Evolutionary conservation across 2,113 vertebrate species (phyloP), one percentile per base, ranked within the genome.

Genomic region (Labrus mixtus): DNA sequence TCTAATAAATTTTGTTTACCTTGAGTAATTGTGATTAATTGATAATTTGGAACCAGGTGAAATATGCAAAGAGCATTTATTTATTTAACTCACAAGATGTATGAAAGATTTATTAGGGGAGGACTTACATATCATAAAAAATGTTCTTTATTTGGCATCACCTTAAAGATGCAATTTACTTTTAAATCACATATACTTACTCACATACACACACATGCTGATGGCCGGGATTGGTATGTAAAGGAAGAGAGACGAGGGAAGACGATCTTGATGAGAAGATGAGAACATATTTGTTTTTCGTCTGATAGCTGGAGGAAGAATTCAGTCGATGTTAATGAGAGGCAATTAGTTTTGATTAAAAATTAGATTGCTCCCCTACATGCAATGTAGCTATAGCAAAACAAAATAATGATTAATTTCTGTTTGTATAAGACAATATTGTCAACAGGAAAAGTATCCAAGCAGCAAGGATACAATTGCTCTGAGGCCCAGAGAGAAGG

Each of bases 331-430:
- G 87, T 85, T 91, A 92, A 92, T 90, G 84, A 89, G 89, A 85
- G 70, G 79, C 89, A 92, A 93, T 93, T 92, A 91, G 84, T 87
- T 91, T 92, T 89, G 81, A 92, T 93, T 86, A 89, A 92, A 92
- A 91, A 87, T 77, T 4, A 79, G 87, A 89, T 90, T 84, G 80
- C 81, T 78, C 85, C 81, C 69, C 62, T 70, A 70, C 76, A 87
- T 83, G 76, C 87, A 56, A 76, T 80, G 79, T 68, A 70, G 83
- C 81, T 61, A 68, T 81, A 73, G 88, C 78, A 86, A 91, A 92
- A 90, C 87, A 87, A 85, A 89, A 83, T 78, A 88, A 85, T 89
- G 83, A 90, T 91, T 90, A 25, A 92, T 93, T 90, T 85, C 66
- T 72, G 60, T 85, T 78, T 75, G 61, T 83, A 84, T 69, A 80